phyloP scores from a whole-genome alignment of 2,797 vertebrate genomes.

The Manis javanica region DNA sequence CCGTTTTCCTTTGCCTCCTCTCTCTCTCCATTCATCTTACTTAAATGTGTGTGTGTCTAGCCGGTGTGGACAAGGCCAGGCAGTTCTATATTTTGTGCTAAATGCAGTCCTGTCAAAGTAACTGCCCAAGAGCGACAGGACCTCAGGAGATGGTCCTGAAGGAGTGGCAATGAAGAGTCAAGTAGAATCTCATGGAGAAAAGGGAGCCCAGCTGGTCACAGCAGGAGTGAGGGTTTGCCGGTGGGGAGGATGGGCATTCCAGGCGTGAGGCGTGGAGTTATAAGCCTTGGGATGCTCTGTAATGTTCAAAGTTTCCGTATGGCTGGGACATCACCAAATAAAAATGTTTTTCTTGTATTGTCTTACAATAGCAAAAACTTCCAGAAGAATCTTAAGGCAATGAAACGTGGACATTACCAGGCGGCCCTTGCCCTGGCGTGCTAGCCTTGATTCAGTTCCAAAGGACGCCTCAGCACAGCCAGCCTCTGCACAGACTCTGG shows the following conservation, averaged over 20 bases:
- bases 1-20: background rate
- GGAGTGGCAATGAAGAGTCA: background rate
- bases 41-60: background rate
- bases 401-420: background rate
- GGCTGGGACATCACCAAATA: background rate
- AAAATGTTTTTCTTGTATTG: background rate
- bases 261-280: background rate
- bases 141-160: background rate
- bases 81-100: background rate
- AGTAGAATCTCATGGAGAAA: background rate
- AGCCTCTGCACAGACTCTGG: background rate
- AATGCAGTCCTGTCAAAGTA: background rate
- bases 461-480: fast-evolving
- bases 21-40: background rate
- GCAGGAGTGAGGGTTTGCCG: background rate
- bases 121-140: background rate
- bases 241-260: background rate
- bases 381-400: background rate
- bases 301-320: background rate
- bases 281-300: too few relatives aligned
- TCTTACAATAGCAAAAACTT: background rate
- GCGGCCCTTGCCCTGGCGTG: background rate
- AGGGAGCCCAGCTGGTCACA: background rate
- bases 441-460: background rate
- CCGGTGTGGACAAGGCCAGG: background rate